Evolutionary conservation across 1,140 invertebrate species (phyloP).

Genomic region (Stratiolaelaps scimitus): DNA sequence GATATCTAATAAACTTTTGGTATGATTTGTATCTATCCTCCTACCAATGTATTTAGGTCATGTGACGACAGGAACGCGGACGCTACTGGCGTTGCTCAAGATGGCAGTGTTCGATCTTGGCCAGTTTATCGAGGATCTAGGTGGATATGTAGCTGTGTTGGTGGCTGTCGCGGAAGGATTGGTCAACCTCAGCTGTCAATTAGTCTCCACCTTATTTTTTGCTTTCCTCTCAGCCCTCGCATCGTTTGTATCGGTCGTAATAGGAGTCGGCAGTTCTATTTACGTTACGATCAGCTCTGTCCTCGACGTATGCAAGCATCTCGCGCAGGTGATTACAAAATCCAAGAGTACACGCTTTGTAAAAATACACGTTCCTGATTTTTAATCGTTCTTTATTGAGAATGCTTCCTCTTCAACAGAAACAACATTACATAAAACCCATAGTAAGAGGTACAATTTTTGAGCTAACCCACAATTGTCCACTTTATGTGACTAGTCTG

Average conservation of each 20-base stretch:
- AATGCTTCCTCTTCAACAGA: too few relatives aligned
- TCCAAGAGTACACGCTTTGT: too few relatives aligned
- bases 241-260: conserved; percentile 7
- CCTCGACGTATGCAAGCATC: background rate
- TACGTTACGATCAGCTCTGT: conserved; percentile 8
- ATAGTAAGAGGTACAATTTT: too few relatives aligned
- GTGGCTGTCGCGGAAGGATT: background rate
- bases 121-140: conserved; percentile 11
- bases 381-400: too few relatives aligned
- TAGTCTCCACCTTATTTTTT: background rate
- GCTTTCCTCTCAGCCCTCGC: conserved; percentile 24
- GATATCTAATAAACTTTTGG: too few relatives aligned
- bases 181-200: background rate
- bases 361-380: too few relatives aligned
- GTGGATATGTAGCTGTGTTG: background rate
- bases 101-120: conserved; percentile 12
- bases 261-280: conserved; percentile 4
- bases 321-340: background rate
- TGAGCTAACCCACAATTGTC: too few relatives aligned
- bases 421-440: too few relatives aligned
- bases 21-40: too few relatives aligned
- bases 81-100: conserved; percentile 2
- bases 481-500: too few relatives aligned
- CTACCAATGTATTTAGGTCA: conserved; percentile 3
- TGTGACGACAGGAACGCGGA: conserved; percentile 6